Percentiles rank a stretch among this genome's conserved stretches.
Conservation (phyloP, 2,113 vertebrate species). For the Speoplatyrhinus poulsoni region DNA sequence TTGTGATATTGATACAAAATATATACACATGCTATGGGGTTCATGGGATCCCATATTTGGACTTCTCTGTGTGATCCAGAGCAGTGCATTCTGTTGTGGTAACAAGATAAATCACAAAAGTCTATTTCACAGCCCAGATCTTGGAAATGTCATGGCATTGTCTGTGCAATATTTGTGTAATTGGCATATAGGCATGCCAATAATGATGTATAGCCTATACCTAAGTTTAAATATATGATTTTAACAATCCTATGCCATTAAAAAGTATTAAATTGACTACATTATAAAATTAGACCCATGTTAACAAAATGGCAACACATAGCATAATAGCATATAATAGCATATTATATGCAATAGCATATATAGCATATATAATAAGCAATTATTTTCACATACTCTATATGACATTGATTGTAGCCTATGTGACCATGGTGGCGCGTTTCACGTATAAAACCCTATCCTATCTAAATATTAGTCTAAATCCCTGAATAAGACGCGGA, state of each 20-base stretch:
- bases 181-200: slow-evolving; percentile 12
- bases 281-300: too few species aligned
- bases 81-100: slow-evolving; percentile 46
- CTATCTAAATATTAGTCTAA: slow-evolving; percentile 76
- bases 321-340: slow-evolving; percentile 68
- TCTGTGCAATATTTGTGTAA: slow-evolving; percentile 25
- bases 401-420: slow-evolving; percentile 35
- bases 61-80: slow-evolving; percentile 43
- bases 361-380: slow-evolving; percentile 56
- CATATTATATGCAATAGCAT: too few species aligned
- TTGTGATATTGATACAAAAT: not conserved
- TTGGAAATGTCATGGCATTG: slow-evolving; percentile 28
- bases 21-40: slow-evolving; percentile 21
- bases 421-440: slow-evolving; percentile 43
- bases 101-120: slow-evolving; percentile 44
- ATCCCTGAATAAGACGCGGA: slow-evolving; percentile 63
- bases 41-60: not conserved
- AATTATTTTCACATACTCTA: slow-evolving; percentile 56
- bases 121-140: slow-evolving; percentile 47
- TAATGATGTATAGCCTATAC: slow-evolving; percentile 21
- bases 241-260: too few species aligned
- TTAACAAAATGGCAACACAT: too few species aligned
- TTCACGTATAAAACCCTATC: slow-evolving; percentile 64
- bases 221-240: not conserved
- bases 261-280: too few species aligned